Conservation (phyloP, 2,797 vertebrate genomes). For the Brachyalestes nurse region DNA sequence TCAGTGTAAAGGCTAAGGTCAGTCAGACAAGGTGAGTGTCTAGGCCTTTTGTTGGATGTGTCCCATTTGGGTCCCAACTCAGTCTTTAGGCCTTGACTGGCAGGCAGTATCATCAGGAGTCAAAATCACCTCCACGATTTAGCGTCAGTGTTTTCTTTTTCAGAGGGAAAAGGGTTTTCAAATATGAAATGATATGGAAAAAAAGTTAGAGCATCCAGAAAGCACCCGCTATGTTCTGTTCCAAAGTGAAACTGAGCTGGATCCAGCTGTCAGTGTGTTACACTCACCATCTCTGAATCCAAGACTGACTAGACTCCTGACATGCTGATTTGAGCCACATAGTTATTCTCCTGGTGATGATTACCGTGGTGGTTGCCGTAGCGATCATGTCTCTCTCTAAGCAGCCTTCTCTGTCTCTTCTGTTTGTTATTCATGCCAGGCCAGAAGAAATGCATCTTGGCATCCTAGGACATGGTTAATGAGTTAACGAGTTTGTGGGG, state of each 20-base stretch:
- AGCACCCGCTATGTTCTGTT: background rate
- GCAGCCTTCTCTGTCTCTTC: slow-evolving; percentile 26
- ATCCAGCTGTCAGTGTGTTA: slow-evolving; percentile 20
- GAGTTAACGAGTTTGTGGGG: slow-evolving; percentile 43
- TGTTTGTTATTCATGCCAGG: slow-evolving; percentile 38
- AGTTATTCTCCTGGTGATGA: slow-evolving; percentile 31
- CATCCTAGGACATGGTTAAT: slow-evolving; percentile 39
- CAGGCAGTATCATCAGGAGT: background rate
- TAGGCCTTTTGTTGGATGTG: slow-evolving; percentile 1
- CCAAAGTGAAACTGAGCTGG: slow-evolving; percentile 9
- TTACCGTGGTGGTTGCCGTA: slow-evolving; percentile 41
- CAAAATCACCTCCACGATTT: background rate
- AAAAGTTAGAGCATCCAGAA: background rate
- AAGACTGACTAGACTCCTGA: slow-evolving; percentile 11
- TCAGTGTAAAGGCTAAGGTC: slow-evolving; percentile 22
- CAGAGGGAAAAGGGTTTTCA: background rate
- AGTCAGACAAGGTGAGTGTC: slow-evolving; percentile 25
- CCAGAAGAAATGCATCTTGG: slow-evolving; percentile 42
- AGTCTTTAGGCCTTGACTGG: background rate
- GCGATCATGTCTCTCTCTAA: slow-evolving; percentile 40
- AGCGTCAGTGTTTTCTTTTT: too few species aligned
- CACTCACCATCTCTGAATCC: slow-evolving; percentile 8
- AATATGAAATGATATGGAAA: background rate
- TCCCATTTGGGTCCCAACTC: background rate
- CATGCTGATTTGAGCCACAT: slow-evolving; percentile 22